phyloP scores from a whole-genome alignment of 2,113 vertebrate genomes.

The Ptychochromis oligacanthus region DNA sequence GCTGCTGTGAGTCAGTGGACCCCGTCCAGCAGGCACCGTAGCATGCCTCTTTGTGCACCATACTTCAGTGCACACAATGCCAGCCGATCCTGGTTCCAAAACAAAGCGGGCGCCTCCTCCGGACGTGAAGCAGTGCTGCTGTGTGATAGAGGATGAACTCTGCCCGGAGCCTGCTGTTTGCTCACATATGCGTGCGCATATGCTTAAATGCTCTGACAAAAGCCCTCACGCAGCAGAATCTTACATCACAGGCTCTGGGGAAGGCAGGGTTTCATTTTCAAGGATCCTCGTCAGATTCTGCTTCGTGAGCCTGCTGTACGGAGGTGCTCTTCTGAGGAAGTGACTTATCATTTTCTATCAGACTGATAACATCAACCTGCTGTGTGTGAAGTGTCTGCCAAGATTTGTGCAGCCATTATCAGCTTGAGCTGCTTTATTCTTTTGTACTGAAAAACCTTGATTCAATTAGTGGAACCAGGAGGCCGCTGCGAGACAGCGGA shows the following conservation, averaged over 20 bases:
- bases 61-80: background rate
- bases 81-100: background rate
- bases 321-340: background rate
- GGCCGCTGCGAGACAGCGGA: background rate
- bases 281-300: background rate
- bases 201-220: constrained; percentile 23
- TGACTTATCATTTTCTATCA: background rate
- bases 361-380: constrained; percentile 10
- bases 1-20: constrained; percentile 26
- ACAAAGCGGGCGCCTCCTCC: background rate
- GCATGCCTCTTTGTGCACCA: background rate
- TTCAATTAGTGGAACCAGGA: constrained; percentile 17
- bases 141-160: background rate
- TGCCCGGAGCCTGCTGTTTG: background rate
- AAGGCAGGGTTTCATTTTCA: background rate
- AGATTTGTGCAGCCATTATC: background rate
- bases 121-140: background rate
- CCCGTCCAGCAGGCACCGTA: constrained; percentile 1
- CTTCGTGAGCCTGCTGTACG: background rate
- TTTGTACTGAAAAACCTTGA: background rate
- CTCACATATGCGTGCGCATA: constrained; percentile 17
- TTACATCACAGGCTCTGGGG: constrained; percentile 3
- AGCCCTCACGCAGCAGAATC: background rate
- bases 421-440: background rate
- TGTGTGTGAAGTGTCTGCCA: background rate